These are phyloP conservation scores for Eonycteris spelaea DNA, from an alignment of 2,113 vertebrate genomes.

Conservation along the genomic window DNA sequence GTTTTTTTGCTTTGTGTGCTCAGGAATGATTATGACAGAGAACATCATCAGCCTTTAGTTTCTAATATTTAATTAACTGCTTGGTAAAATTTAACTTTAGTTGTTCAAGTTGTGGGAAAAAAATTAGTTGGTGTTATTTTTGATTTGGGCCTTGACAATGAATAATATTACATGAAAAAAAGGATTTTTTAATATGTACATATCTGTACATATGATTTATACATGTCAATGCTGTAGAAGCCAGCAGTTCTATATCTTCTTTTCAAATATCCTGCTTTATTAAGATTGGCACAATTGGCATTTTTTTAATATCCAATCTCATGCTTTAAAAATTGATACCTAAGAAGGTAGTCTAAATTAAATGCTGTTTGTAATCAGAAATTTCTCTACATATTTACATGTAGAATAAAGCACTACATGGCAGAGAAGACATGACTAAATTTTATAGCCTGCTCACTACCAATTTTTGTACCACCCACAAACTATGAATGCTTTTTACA, in stretches of 20 bases:
- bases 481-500: neutral
- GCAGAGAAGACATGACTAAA: neutral
- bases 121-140: neutral
- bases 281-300: neutral
- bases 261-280: neutral
- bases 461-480: neutral
- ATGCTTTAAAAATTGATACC: slow-evolving; percentile 29
- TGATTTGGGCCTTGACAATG: neutral
- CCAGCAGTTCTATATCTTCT: neutral
- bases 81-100: neutral
- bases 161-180: neutral
- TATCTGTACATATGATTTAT: neutral
- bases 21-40: neutral
- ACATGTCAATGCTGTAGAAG: neutral
- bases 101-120: neutral
- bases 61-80: slow-evolving; percentile 18
- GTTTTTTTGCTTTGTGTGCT: neutral
- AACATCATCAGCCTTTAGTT: neutral
- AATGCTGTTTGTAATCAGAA: neutral
- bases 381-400: neutral
- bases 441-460: neutral
- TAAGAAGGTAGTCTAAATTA: neutral
- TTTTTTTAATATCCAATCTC: neutral
- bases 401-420: neutral
- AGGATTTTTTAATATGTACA: neutral